Base-by-base conservation (phyloP, 2,797 vertebrate genomes). In the Garrulus glandarius region DNA sequence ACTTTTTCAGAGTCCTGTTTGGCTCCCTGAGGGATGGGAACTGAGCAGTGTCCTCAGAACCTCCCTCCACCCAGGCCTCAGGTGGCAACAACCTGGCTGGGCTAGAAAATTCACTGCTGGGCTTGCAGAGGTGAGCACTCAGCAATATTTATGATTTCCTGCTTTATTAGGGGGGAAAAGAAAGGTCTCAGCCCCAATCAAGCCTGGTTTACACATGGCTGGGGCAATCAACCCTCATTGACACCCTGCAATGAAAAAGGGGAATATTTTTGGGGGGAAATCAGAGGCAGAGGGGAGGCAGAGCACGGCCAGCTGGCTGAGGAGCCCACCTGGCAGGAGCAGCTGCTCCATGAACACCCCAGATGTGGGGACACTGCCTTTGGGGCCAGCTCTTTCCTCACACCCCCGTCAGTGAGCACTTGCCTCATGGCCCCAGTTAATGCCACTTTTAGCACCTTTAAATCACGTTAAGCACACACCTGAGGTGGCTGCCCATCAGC, bases 111-210 rank as follows among this genome's bases (percentile, higher is more conserved):
- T 9, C 56, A 1, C 4, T 4, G 13, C 39, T 78, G 67, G 60
- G 64, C 44, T 52, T 11, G 32, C 65, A 29, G 53, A 21, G 29
- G 32, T 8, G 59, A 75, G 52, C 50, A 80, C 36, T 5, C 84
- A 88, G 64, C 46, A 79, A 36, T 15, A 43, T 53, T 77, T 72
- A 24, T 0, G 9, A 63, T 47, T 88, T 91, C 26, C n/a, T 17
- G 2, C 39, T 71, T 68, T 59, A 47, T 34, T 6, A 6, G 44
- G 21, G 8, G 18, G 17, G 6, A 17, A 15, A 24, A 10, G 14
- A 20, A 7, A 7, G 53, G 1, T 7, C 39, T 50, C 6, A 3
- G n/a, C 17, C 10, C 37, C 34, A 34, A 0, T 13, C 15, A 15
- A 32, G 13, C 15, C 57, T 46, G 68, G 24, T 43, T 79, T 53